Conservation (phyloP, 2,888 invertebrate genomes). For the Nephrotoma appendiculata region DNA sequence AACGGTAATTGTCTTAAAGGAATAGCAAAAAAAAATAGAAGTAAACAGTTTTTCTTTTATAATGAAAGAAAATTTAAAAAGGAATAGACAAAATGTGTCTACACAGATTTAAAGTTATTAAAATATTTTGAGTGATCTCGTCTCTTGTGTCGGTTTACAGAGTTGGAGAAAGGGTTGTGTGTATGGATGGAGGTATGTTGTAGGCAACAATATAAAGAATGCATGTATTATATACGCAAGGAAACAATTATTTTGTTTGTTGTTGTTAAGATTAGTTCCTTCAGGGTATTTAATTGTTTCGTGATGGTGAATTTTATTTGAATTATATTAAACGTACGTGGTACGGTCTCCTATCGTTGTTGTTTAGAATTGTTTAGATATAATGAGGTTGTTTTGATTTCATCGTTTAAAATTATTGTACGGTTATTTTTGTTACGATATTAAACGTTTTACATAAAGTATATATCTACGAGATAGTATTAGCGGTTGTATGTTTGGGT, state of each 20-base stretch:
- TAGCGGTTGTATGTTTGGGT: not conserved
- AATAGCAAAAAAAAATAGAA: not conserved
- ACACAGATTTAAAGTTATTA: not conserved
- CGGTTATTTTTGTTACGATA: not conserved
- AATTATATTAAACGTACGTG: not conserved
- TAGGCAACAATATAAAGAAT: not conserved
- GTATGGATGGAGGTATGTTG: not conserved
- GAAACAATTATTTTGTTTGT: not conserved
- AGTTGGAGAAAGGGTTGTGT: not conserved
- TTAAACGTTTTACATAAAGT: not conserved
- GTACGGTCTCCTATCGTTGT: not conserved
- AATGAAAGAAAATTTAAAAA: not conserved
- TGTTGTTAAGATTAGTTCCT: not conserved
- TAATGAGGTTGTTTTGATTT: not conserved
- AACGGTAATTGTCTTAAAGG: not conserved
- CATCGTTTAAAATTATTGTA: not conserved
- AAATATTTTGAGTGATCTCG: not conserved
- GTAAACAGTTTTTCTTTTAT: not conserved
- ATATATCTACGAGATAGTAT: not conserved
- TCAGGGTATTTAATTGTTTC: not conserved
- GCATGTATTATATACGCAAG: not conserved
- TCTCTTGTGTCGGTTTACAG: not conserved
- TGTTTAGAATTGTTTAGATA: not conserved
- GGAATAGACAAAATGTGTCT: not conserved
- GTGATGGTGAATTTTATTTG: not conserved